Percentiles rank a stretch among this genome's conserved stretches.
phyloP scores from a whole-genome alignment of 1,140 invertebrate species.

The Stegodyphus dumicola region DNA sequence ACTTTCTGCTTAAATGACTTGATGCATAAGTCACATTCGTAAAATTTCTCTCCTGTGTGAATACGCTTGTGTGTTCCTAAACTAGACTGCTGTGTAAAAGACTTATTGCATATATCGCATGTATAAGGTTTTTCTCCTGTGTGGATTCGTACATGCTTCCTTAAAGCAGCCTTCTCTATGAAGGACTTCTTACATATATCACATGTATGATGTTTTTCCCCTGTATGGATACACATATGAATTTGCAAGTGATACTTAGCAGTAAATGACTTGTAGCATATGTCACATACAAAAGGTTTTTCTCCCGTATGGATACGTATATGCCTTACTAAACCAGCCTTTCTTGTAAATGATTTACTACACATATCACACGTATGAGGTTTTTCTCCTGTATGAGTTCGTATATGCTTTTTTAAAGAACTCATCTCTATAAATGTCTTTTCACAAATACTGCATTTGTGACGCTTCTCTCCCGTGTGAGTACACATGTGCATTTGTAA shows the following conservation, averaged over 20 bases:
- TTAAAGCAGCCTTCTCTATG: neutral
- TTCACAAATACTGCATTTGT: neutral
- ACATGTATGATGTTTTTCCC: constrained; percentile 70
- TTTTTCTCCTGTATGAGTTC: constrained; percentile 69
- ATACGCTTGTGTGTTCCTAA: neutral
- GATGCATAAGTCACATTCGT: neutral
- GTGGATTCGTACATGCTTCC: neutral
- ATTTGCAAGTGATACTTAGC: constrained; percentile 65
- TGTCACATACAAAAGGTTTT: neutral
- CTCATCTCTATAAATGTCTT: neutral
- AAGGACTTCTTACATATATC: neutral
- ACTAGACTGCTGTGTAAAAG: neutral
- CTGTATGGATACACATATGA: constrained; percentile 67
- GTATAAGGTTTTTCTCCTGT: neutral
- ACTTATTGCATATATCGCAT: neutral
- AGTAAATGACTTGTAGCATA: neutral
- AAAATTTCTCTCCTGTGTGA: neutral
- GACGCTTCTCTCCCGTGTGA: constrained; percentile 10
- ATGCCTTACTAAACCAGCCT: neutral
- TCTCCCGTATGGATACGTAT: constrained; percentile 1
- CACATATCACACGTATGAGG: constrained; percentile 66
- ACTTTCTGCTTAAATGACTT: neutral
- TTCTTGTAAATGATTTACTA: neutral
- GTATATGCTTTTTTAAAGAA: constrained; percentile 64
- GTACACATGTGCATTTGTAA: neutral